Evolutionary conservation across 2,797 vertebrate species (phyloP).

Genomic region (Cuniculus paca): DNA sequence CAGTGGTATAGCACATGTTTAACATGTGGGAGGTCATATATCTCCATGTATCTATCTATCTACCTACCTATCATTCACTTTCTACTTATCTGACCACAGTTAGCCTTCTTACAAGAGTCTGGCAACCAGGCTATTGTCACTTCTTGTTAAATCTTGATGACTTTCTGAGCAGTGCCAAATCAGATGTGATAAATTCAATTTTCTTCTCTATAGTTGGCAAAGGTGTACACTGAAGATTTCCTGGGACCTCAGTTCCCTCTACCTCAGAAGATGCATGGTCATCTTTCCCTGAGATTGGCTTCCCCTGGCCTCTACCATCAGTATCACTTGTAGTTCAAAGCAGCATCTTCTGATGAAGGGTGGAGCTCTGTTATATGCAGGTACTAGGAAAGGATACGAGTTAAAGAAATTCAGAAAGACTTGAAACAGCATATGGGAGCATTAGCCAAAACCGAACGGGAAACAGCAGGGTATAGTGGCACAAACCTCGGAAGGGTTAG

Average conservation of each 20-base stretch:
- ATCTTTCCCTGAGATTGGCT: neutral
- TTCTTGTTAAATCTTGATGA: constrained; percentile 2
- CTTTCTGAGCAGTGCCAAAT: neutral
- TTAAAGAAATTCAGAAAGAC: constrained; percentile 12
- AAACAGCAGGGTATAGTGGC: neutral
- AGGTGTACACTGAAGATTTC: neutral
- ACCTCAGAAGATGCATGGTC: neutral
- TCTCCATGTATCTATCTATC: neutral
- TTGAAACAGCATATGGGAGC: neutral
- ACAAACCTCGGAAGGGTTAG: neutral
- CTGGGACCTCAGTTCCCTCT: neutral
- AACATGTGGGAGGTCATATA: neutral
- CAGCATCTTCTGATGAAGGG: neutral
- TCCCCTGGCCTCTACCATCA: neutral
- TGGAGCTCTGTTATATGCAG: neutral
- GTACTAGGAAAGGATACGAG: neutral
- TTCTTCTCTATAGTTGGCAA: neutral
- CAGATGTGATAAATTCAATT: neutral
- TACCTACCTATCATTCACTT: neutral
- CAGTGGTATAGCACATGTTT: neutral
- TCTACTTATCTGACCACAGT: neutral
- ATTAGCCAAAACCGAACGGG: neutral
- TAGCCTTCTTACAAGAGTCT: neutral
- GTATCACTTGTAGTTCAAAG: neutral
- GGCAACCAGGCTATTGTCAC: neutral